These are phyloP conservation scores for Borostomias antarcticus DNA, from an alignment of 2,797 vertebrate genomes.

Conservation along the genomic window DNA sequence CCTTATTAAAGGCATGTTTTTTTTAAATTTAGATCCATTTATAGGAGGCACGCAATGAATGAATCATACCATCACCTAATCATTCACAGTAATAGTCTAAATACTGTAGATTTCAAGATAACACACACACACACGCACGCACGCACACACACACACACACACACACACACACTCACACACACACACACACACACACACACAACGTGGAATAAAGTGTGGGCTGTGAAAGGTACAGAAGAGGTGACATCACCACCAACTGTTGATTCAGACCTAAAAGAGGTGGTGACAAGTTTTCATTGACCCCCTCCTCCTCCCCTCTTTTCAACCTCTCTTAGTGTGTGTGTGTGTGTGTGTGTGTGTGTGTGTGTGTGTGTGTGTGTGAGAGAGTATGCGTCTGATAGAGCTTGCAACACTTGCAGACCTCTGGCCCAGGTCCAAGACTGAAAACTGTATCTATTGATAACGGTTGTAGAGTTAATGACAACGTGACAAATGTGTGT, in stretches of 20 bases:
- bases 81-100: neutral
- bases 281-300: conserved; percentile 9
- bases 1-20: too few relatives aligned
- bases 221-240: neutral
- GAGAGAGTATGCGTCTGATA: too few relatives aligned
- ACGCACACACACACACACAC: conserved; percentile 1
- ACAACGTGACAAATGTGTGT: conserved; percentile 61
- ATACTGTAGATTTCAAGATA: neutral
- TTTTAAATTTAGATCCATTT: too few relatives aligned
- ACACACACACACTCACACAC: neutral
- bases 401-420: conserved; percentile 11
- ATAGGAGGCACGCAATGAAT: neutral
- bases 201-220: too few relatives aligned
- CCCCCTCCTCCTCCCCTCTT: neutral
- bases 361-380: too few relatives aligned
- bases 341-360: too few relatives aligned
- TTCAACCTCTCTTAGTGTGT: too few relatives aligned
- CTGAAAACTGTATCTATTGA: conserved; percentile 58
- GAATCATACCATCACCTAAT: neutral
- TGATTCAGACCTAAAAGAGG: conserved; percentile 16
- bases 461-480: conserved; percentile 63
- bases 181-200: too few relatives aligned
- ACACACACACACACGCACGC: neutral
- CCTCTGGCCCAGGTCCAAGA: conserved; percentile 26
- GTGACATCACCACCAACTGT: neutral